Evolutionary conservation across 2,888 invertebrate species (phyloP).

Genomic region (Steinernema carpocapsae): DNA sequence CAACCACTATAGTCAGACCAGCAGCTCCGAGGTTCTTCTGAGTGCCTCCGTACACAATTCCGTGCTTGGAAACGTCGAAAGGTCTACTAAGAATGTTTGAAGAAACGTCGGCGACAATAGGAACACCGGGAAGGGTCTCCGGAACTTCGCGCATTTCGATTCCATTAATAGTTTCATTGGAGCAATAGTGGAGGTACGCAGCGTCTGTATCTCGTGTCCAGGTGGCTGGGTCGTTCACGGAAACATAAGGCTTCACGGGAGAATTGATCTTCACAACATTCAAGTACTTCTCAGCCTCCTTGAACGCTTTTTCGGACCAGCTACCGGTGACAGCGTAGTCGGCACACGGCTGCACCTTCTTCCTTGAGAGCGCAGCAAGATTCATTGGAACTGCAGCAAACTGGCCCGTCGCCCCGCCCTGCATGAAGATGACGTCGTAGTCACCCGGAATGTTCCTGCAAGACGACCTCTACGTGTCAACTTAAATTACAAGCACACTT

Average conservation of each 20-base stretch:
- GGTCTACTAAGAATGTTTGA: slow-evolving; percentile 90
- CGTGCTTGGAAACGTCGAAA: slow-evolving; percentile 90
- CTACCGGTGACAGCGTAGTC: slow-evolving; percentile 76
- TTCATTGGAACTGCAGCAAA: slow-evolving; percentile 87
- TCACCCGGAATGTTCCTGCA: slow-evolving; percentile 85
- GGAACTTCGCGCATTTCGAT: slow-evolving; percentile 70
- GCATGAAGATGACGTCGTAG: slow-evolving; percentile 89
- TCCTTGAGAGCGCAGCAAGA: slow-evolving; percentile 42
- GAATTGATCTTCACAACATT: slow-evolving; percentile 76
- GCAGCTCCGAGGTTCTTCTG: slow-evolving; percentile 97
- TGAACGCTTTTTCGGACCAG: slow-evolving; percentile 93
- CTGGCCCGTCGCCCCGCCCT: slow-evolving; percentile 93
- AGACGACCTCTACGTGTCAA: slow-evolving; percentile 4
- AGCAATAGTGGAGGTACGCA: slow-evolving; percentile 93
- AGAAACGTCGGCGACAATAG: slow-evolving; percentile 94
- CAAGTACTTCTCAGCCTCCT: slow-evolving; percentile 92
- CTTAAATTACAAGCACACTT: slow-evolving; percentile 70
- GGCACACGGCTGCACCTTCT: slow-evolving; percentile 64
- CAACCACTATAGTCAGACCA: slow-evolving; percentile 88
- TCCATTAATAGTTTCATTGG: slow-evolving; percentile 97
- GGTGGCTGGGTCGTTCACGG: slow-evolving; percentile 52
- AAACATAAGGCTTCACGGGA: slow-evolving; percentile 54
- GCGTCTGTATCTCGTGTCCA: slow-evolving; percentile 75
- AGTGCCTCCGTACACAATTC: slow-evolving; percentile 90
- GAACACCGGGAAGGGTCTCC: slow-evolving; percentile 75